Base-by-base conservation (phyloP, 1,140 invertebrate species). In the Pinna nobilis region DNA sequence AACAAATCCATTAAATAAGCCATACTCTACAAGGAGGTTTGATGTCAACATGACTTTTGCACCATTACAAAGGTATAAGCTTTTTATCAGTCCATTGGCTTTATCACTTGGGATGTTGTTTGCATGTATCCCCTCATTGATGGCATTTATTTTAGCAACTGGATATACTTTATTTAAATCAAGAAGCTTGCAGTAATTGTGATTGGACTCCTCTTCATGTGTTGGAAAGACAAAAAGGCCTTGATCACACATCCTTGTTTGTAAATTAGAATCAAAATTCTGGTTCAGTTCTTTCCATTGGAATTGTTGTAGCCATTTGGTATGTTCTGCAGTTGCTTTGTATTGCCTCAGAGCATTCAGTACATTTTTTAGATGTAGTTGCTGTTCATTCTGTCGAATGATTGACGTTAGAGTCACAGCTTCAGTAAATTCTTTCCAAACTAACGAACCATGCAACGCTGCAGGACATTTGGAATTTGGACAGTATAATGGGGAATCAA, bases 401-500 rank as follows among this genome's bases (percentile, higher is more conserved):
- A 77, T 69, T 20, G 33, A 49, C 57, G 55, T 67, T 13, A 73
- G 49, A 64, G 33, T 51, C 50, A 77, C 60, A 18, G 65, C 75
- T 41, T 7, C 41, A 25, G 53, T 59, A 49, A 73, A 73, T 9
- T 73, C 37, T 23, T 61, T 63, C 75, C 70, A 77, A 15, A 71
- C 76, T 11, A 77, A n/a, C 44, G 47, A 37, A 39, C 78, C 71
- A 69, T 78, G 65, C 11, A 77, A 18, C 39, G 78, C 33, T 33
- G 64, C 65, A 20, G 71, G 55, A 41, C 13, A 9, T 25, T 47
- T 66, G 33, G 33, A 35, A 13, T 55, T 61, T 6, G 51, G 66
- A 18, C 68, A 39, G 44, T 78, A 77, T 3, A 80, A 69, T 25
- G 70, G 72, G 30, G 50, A 30, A 64, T 80, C 71, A n/a, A 66